Evolutionary conservation across 2,888 invertebrate genomes (phyloP), one percentile per base, ranked within the genome.

Genomic region (Eurois occulta): DNA sequence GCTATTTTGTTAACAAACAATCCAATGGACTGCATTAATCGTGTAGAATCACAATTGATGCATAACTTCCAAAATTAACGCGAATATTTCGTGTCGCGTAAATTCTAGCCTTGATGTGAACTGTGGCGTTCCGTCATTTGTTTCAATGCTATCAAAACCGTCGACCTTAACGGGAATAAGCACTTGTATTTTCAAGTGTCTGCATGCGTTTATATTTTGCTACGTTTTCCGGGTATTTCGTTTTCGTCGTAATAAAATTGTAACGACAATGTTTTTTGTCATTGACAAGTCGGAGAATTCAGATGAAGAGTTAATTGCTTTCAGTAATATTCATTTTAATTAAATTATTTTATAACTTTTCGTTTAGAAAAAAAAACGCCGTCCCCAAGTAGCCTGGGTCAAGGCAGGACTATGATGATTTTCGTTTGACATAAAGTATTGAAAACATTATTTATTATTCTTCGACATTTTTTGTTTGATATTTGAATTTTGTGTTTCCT

Each of bases 11-110:
- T 67, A 75, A 67, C 48, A 73, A 68, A 85, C 65, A 69, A 68
- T 62, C n/a, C 77, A 85, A n/a, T 75, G 81, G 35, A 67, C 77
- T 77, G 85, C 71, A 75, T 84, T 81, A 75, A 85, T 84, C 84
- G 75, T 70, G 52, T 78, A 75, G 78, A 69, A 78, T 80, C 74
- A 71, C 68, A 69, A 72, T 41, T 55, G 65, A 77, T 43, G 60
- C 76, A 46, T 43, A 79, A 72, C 55, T 77, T 38, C 41, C 21
- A 62, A 72, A 28, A 79, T 69, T 69, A 85, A 58, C 46, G 46
- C 52, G 52, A 66, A 43, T 16, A 76, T 80, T 83, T 55, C 38
- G 55, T 64, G 52, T 70, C 5, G 43, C 72, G 41, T 64, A 28
- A 55, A 75, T 66, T 64, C 68, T 48, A 48, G 21, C 58, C 21